Evolutionary conservation across 2,888 invertebrate genomes (phyloP), one percentile per base, ranked within the genome.

Genomic region (Coleophora flavipennella): DNA sequence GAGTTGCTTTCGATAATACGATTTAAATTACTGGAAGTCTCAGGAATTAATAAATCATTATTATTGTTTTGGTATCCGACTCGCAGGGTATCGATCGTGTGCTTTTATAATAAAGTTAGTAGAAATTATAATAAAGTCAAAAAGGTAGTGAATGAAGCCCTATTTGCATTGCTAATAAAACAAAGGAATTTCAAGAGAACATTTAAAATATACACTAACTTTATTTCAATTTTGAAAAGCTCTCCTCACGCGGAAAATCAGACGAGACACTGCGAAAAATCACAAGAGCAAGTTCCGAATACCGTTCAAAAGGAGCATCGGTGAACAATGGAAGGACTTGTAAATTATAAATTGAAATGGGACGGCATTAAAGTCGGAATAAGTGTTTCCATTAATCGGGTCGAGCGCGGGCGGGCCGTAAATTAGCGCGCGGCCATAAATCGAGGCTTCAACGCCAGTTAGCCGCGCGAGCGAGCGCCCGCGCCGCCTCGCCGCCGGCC

Each of bases 381-480:
- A 67, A 72, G 69, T 67, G 65, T 70, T 68, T 63, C 60, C 68
- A 69, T 72, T 67, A 73, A 70, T 72, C 67, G 71, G 20, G 51
- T 53, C 42, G 51, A 50, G 49, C 57, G 40, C 44, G 38, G 38
- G 33, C 39, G 39, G 53, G 48, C 45, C 51, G 74, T 78, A 77
- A 76, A 77, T 77, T 68, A 71, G 62, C 58, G 67, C 44, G 53
- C 53, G 58, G 67, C 68, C 56, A 73, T 78, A 78, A 77, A 79
- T 77, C 66, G 56, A 34, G 58, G 50, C 57, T 62, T 62, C 62
- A 64, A 51, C 62, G 61, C 53, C 69, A 62, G 62, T 46, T 42
- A 37, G 48, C 47, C 51, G 43, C 58, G 62, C 59, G 59, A 20
- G 20, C 20, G 20, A 20, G 20, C 20, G 20, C 20, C 20, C 20